phyloP scores from a whole-genome alignment of 2,113 vertebrate species.

The Scatophagus argus region DNA sequence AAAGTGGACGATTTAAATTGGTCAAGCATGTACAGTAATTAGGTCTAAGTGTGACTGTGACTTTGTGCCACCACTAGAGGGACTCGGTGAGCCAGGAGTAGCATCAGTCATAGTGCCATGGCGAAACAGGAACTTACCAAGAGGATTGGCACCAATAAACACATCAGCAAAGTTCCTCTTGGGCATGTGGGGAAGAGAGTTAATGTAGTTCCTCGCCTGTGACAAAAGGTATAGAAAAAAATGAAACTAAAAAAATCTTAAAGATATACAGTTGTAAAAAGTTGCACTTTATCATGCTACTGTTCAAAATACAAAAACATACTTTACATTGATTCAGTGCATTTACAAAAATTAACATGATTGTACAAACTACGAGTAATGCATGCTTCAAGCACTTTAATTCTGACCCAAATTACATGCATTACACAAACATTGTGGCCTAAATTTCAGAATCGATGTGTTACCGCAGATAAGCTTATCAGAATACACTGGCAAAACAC shows the following conservation, averaged over 20 bases:
- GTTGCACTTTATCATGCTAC: neutral
- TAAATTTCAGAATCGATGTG: constrained; percentile 21
- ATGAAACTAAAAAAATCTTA: constrained; percentile 10
- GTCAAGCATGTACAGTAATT: neutral
- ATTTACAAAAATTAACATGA: neutral
- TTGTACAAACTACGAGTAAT: neutral
- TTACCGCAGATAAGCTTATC: constrained; percentile 25
- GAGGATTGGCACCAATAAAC: constrained; percentile 97
- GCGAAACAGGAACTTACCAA: constrained; percentile 85
- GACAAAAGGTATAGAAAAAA: constrained; percentile 24
- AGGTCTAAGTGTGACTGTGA: neutral
- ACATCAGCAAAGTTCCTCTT: constrained; percentile 99
- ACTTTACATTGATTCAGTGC: neutral
- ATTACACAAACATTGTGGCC: constrained; percentile 13
- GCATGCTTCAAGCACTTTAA: constrained; percentile 21
- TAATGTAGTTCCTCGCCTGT: constrained; percentile 98
- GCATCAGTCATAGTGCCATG: neutral
- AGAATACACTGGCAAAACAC: constrained; percentile 48
- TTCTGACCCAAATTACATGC: neutral
- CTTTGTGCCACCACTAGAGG: constrained; percentile 58
- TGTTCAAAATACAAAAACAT: neutral
- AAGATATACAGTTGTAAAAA: neutral
- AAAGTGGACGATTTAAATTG: neutral
- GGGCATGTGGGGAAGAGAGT: constrained; percentile 94
- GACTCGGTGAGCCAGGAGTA: constrained; percentile 16